These are phyloP conservation scores for Notolepis coatsorum DNA, from an alignment of 2,797 vertebrate genomes.

Conservation along the genomic window DNA sequence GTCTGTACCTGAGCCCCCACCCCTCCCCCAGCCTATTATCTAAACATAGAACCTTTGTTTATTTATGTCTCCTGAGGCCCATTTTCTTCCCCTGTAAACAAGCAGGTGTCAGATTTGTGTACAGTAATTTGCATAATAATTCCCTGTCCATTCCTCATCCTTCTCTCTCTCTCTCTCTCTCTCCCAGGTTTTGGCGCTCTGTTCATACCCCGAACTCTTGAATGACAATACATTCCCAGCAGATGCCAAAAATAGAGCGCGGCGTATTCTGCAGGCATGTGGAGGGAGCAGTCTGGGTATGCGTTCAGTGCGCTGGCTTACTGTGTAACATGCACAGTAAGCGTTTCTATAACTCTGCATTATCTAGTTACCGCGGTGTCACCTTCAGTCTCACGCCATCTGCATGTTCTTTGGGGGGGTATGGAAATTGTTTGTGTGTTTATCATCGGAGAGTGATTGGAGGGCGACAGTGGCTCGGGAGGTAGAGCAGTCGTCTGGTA, in stretches of 20 bases:
- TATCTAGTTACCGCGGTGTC: too few relatives aligned
- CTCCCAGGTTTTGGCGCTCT: slow-evolving; percentile 87
- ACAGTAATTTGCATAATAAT: slow-evolving; percentile 1
- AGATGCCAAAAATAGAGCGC: slow-evolving; percentile 86
- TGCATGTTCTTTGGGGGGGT: too few relatives aligned
- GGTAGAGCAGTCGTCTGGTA: too few relatives aligned
- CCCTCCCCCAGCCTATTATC: slow-evolving; percentile 6
- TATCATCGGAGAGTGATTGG: too few relatives aligned
- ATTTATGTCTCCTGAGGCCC: slow-evolving; percentile 4
- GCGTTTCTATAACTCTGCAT: too few relatives aligned
- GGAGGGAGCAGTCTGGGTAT: slow-evolving; percentile 89
- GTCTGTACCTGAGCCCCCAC: slow-evolving; percentile 62
- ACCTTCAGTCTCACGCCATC: too few relatives aligned
- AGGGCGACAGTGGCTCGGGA: too few relatives aligned
- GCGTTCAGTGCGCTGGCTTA: slow-evolving; percentile 35
- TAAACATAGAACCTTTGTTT: slow-evolving; percentile 38
- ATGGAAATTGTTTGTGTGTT: too few relatives aligned
- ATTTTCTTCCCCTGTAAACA: not conserved
- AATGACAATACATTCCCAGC: slow-evolving; percentile 83
- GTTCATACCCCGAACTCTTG: slow-evolving; percentile 87
- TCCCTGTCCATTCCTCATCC: not conserved
- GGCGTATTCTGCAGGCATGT: slow-evolving; percentile 84
- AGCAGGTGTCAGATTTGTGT: not conserved
- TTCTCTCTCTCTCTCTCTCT: slow-evolving; percentile 31
- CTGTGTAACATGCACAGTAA: too few relatives aligned